Percentiles rank a stretch among this genome's conserved stretches.
These are phyloP conservation scores for Julus scanicus DNA, from an alignment of 2,888 invertebrate species.

Conservation along the genomic window DNA sequence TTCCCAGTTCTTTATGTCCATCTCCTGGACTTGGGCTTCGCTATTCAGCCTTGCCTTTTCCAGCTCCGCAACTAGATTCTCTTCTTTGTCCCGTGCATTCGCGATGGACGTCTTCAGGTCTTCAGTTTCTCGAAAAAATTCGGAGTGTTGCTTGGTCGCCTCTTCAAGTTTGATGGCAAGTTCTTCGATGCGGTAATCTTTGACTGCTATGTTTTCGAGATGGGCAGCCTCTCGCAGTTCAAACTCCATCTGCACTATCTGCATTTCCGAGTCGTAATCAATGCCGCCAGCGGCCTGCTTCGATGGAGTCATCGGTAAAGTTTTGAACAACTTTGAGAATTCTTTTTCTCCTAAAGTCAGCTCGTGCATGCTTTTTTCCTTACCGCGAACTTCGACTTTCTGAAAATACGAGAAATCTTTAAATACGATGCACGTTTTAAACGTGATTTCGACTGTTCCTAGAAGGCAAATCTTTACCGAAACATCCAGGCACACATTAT, in stretches of 20 bases:
- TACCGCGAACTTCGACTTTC: neutral
- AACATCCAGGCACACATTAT: slow-evolving; percentile 12
- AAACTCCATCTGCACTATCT: slow-evolving; percentile 41
- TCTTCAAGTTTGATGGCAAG: neutral
- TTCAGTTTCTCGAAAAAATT: neutral
- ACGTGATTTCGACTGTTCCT: neutral
- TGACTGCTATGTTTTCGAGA: neutral
- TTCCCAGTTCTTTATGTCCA: neutral
- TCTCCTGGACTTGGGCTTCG: neutral
- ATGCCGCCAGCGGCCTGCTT: neutral
- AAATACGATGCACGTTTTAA: neutral
- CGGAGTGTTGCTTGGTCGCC: neutral
- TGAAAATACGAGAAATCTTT: neutral
- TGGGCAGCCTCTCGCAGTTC: neutral
- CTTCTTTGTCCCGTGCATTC: neutral
- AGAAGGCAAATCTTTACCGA: neutral
- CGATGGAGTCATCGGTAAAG: neutral
- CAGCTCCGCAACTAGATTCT: neutral
- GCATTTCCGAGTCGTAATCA: slow-evolving; percentile 30
- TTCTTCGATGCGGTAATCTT: slow-evolving; percentile 17
- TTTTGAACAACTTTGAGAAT: neutral
- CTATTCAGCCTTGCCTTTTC: neutral
- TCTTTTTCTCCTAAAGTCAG: neutral
- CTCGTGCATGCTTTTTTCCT: neutral
- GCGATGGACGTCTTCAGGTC: neutral